Conservation (phyloP, 2,888 invertebrate genomes). For the Tetanocera ferruginea region DNA sequence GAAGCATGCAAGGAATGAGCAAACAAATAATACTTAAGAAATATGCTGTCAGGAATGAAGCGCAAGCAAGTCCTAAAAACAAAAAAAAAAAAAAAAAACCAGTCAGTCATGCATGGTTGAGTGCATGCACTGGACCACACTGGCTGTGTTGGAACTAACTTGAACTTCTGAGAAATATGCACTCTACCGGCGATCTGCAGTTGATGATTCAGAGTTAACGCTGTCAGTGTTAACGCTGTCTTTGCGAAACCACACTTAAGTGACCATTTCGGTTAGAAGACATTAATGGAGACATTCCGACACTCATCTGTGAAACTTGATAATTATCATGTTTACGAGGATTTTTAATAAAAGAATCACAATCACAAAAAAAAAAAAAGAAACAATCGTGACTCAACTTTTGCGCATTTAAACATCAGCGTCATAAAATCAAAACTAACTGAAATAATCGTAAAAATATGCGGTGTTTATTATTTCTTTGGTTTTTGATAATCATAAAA, state of each 20-base stretch:
- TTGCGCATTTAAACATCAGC: not conserved
- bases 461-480: constrained; percentile 8
- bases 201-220: constrained; percentile 14
- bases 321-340: constrained; percentile 19
- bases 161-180: constrained; percentile 1
- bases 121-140: not conserved
- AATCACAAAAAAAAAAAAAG: not conserved
- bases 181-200: too few species aligned
- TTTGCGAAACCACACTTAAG: constrained; percentile 4
- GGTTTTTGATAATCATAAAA: not conserved
- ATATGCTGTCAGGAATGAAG: not conserved
- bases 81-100: too few species aligned
- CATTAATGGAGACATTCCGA: constrained; percentile 25
- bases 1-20: too few species aligned
- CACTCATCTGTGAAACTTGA: not conserved
- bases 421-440: not conserved
- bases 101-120: not conserved
- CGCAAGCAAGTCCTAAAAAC: not conserved
- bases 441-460: constrained; percentile 19
- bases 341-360: not conserved
- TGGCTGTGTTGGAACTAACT: not conserved
- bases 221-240: not conserved
- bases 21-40: not conserved
- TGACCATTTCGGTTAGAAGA: not conserved
- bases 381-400: constrained; percentile 12